Conservation (phyloP, 2,113 vertebrate genomes). For the Mustela nigripes region DNA sequence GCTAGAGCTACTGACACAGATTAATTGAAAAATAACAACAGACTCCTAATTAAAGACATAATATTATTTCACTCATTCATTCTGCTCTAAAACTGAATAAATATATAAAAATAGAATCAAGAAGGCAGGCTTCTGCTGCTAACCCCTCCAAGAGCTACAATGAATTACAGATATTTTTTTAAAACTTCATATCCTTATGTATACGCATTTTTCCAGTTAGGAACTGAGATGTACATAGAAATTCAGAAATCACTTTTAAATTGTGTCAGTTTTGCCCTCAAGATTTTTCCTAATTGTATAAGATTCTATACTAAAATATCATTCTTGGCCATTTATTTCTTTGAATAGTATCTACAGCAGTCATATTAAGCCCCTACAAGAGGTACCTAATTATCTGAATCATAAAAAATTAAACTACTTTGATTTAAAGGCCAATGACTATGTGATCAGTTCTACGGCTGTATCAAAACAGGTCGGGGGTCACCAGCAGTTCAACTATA, state of each 20-base stretch:
- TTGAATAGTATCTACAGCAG: neutral
- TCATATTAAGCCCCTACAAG: neutral
- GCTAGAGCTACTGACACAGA: slow-evolving; percentile 82
- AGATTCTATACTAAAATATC: neutral
- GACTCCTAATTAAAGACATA: slow-evolving; percentile 82
- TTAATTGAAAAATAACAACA: slow-evolving; percentile 81
- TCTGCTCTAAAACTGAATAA: slow-evolving; percentile 37
- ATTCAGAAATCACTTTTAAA: slow-evolving; percentile 25
- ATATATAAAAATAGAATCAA: slow-evolving; percentile 33
- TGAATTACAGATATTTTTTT: neutral
- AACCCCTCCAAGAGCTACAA: slow-evolving; percentile 48
- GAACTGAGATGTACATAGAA: neutral
- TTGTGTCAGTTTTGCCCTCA: slow-evolving; percentile 52
- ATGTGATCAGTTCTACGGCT: neutral
- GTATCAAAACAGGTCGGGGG: neutral
- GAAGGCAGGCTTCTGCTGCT: neutral
- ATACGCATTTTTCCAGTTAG: neutral
- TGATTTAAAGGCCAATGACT: slow-evolving; percentile 25
- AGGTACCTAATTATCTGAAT: neutral
- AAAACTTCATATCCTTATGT: neutral
- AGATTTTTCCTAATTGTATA: neutral
- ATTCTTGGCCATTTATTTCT: slow-evolving; percentile 15
- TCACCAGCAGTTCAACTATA: neutral
- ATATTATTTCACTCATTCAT: slow-evolving; percentile 80
- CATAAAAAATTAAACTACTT: slow-evolving; percentile 7